Evolutionary conservation across 2,888 invertebrate genomes (phyloP), one percentile per base, ranked within the genome.

Genomic region (Netelia inedita): DNA sequence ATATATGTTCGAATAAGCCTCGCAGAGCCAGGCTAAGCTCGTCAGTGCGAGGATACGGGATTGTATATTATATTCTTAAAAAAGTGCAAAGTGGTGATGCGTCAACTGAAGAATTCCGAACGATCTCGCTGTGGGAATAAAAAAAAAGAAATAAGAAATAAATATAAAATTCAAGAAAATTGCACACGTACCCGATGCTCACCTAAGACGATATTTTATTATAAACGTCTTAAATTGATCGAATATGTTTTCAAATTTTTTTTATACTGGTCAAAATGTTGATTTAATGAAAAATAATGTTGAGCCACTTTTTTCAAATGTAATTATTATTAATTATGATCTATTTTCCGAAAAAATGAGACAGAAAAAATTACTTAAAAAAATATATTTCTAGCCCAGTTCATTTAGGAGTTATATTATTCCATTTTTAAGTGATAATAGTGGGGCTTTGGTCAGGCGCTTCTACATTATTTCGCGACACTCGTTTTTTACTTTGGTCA

Each of bases 11-110:
- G 63, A 73, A 81, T 41, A 84, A 84, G 84, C 78, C 84, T 84
- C 84, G 73, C 74, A 74, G 84, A 78, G 81, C 78, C 79, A 86
- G 83, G 86, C 87, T 68, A 82, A 87, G 87, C 86, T 84, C 82
- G 35, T 61, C 69, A 21, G 61, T 78, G 82, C 75, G 82, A 82
- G 82, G 75, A 57, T 80, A 61, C 61, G 76, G 79, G 59, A 73
- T 78, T 78, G 5, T 43, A 43, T 43, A 23, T 8, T 57, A 61
- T 59, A 73, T 68, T 73, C 75, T 85, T 63, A 83, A 83, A 50
- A 71, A 65, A 68, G 87, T 86, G 87, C 86, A 82, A 76, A 85
- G 79, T 87, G 85, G 74, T 63, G 59, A 79, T 83, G 72, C 80
- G 85, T 72, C 72, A 57, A 69, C 82, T 73, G 61, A 79, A 86